These are phyloP conservation scores for Odontocerum albicorne DNA, from an alignment of 2,888 invertebrate genomes.

Conservation along the genomic window DNA sequence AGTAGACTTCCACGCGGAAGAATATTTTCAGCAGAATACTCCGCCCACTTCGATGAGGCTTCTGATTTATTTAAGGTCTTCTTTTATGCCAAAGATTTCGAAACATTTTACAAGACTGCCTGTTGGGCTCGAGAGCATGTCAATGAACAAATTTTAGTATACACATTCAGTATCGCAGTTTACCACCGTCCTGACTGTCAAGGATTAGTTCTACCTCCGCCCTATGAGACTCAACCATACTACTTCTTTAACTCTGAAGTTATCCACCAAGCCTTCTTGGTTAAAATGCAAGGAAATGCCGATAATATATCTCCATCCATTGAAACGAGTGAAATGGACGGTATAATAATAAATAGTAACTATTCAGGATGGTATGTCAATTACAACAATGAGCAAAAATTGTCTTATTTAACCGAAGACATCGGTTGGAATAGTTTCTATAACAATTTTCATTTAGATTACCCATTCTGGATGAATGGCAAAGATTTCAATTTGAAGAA, in stretches of 20 bases:
- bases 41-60: slow-evolving; percentile 62
- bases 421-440: slow-evolving; percentile 62
- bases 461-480: slow-evolving; percentile 59
- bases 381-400: slow-evolving; percentile 55
- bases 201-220: slow-evolving; percentile 66
- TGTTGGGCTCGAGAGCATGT: slow-evolving; percentile 67
- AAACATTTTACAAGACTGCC: slow-evolving; percentile 69
- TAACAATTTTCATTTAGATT: slow-evolving; percentile 56
- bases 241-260: slow-evolving; percentile 69
- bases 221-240: slow-evolving; percentile 73
- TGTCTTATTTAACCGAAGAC: slow-evolving; percentile 68
- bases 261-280: slow-evolving; percentile 63
- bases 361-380: slow-evolving; percentile 60
- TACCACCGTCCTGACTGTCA: slow-evolving; percentile 65
- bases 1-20: slow-evolving; percentile 60
- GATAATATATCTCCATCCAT: slow-evolving; percentile 43
- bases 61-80: slow-evolving; percentile 66
- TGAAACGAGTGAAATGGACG: slow-evolving; percentile 48
- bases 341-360: slow-evolving; percentile 62
- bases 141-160: slow-evolving; percentile 71
- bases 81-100: slow-evolving; percentile 69
- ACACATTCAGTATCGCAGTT: slow-evolving; percentile 64
- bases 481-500: slow-evolving; percentile 42
- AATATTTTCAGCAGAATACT: slow-evolving; percentile 60
- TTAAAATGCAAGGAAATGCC: slow-evolving; percentile 56